Evolutionary conservation across 1,140 invertebrate genomes (phyloP), one percentile per base, ranked within the genome.

Genomic region (Leptinotarsa defecta): DNA sequence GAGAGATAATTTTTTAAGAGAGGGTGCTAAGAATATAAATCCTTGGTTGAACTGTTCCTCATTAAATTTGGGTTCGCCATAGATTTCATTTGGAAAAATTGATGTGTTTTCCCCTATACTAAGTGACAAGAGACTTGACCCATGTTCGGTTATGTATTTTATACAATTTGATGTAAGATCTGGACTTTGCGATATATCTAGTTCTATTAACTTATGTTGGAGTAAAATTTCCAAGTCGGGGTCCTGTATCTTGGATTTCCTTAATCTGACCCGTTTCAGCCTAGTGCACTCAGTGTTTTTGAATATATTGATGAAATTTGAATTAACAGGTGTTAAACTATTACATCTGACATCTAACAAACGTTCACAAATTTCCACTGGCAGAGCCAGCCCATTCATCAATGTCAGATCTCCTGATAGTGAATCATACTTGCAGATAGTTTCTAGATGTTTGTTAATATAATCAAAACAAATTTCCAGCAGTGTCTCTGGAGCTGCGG

Each of bases 121-220:
- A 27, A 88, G 68, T 0, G 86, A 87, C 52, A 84, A 79, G 74
- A 88, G 78, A 71, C 84, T 86, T 61, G 83, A 83, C 13, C 86
- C 86, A 77, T 86, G 85, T 67, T 81, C 81, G 11, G 86, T 83
- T 22, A 88, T 76, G 72, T 85, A 78, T 74, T 84, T 81, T 71
- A 88, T 77, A 49, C 78, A 79, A 67, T 81, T 73, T 57, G 77
- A 82, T 0, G 91, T 91, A n/a, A 95, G 83, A 67, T 89, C 88
- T 62, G 87, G 86, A 83, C 94, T 95, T 77, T 94, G 90, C 57
- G 89, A 88, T 73, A 96, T 86, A 76, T 94, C 92, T 63, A 97
- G 84, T 75, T 93, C 91, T 13, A 89, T 86, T 34, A 95, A 87
- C 73, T 92, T 89, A 83, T 96, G 95, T 19, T 86, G 87, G 81